Evolutionary conservation across 2,888 invertebrate genomes (phyloP).

Genomic region (Caenorhabditis sinica): DNA sequence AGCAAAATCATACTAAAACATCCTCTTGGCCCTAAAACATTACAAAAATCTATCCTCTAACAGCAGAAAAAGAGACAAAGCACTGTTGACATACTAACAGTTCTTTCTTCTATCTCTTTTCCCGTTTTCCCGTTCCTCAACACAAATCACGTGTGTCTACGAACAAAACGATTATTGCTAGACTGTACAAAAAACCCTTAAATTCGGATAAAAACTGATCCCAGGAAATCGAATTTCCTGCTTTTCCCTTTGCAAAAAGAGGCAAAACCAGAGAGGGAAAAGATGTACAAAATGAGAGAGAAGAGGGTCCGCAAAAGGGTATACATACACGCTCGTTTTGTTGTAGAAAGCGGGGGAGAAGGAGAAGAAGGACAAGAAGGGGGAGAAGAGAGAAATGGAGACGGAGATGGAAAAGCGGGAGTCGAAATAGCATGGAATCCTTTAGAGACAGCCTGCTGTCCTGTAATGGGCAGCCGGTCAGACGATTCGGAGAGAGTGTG

Average conservation of each 20-base stretch:
- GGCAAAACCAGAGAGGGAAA: conserved; percentile 19
- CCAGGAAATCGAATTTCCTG: conserved; percentile 41
- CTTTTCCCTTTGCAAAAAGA: conserved; percentile 11
- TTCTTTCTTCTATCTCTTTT: conserved; percentile 1
- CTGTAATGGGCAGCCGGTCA: conserved; percentile 54
- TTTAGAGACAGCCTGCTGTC: conserved; percentile 39
- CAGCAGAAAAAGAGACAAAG: not conserved
- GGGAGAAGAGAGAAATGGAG: not conserved
- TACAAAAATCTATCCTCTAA: not conserved
- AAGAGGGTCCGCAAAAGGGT: conserved; percentile 51
- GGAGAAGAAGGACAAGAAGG: not conserved
- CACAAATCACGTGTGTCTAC: conserved; percentile 31
- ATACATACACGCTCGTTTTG: conserved; percentile 45
- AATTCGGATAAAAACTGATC: not conserved
- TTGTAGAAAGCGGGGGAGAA: conserved; percentile 26
- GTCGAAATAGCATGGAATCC: conserved; percentile 2
- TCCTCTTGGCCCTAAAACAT: not conserved
- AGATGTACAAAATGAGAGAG: conserved; percentile 13
- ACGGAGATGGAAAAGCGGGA: not conserved
- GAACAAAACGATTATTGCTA: conserved; percentile 17
- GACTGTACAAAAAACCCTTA: not conserved
- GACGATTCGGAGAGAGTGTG: conserved; percentile 20
- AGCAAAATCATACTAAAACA: not conserved
- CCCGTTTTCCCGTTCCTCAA: not conserved
- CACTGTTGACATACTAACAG: conserved; percentile 43